These are phyloP conservation scores for Lasius platythorax DNA, from an alignment of 2,888 invertebrate genomes.

Conservation along the genomic window DNA sequence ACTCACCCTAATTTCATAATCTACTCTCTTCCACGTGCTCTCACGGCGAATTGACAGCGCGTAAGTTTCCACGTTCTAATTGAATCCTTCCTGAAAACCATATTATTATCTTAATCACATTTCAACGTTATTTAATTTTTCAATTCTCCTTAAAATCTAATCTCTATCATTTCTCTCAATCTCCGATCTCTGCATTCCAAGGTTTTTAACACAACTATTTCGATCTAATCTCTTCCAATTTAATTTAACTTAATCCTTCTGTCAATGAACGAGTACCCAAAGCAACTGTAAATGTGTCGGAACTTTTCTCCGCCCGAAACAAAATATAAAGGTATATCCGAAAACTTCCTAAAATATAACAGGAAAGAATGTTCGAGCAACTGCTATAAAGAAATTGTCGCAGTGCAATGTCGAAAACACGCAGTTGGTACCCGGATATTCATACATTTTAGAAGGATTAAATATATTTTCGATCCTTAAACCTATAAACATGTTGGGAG, in stretches of 20 bases:
- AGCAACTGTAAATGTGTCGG: no score
- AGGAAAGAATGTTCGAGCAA: no score
- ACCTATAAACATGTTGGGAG: not conserved
- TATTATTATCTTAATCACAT: not conserved
- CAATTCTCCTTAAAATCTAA: not conserved
- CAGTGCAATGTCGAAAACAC: no score
- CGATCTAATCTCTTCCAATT: not conserved
- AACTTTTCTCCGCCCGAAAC: no score
- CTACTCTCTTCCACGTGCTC: not conserved
- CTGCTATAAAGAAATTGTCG: no score
- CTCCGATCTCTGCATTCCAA: not conserved
- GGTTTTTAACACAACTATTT: not conserved
- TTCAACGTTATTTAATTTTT: not conserved
- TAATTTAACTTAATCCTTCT: not conserved
- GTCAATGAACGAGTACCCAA: no score
- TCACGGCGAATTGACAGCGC: not conserved
- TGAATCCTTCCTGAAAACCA: not conserved
- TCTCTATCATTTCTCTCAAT: not conserved
- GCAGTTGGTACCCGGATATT: no score
- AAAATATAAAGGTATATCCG: no score
- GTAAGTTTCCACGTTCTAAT: not conserved
- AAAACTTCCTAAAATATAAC: no score
- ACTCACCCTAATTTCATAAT: not conserved
- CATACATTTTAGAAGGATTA: no score
- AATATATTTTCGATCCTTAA: not conserved